Conservation (phyloP, 2,797 vertebrate species). For the Sardinella longiceps region DNA sequence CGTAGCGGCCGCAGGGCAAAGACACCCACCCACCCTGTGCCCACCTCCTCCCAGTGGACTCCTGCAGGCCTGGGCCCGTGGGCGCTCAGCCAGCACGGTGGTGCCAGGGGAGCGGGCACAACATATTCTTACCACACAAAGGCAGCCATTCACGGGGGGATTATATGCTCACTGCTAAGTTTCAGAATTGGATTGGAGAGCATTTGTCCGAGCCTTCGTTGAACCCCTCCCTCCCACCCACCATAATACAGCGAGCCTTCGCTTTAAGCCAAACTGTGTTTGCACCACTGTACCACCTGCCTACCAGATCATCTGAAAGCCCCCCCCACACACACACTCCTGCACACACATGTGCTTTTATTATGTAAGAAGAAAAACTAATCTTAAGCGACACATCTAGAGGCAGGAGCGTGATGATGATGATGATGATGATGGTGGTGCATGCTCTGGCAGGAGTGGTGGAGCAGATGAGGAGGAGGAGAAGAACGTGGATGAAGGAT, state of each 20-base stretch:
- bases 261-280: background rate
- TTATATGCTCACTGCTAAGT: slow-evolving; percentile 47
- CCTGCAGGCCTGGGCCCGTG: background rate
- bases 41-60: background rate
- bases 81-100: background rate
- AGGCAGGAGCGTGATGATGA: background rate
- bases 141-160: background rate
- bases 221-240: background rate
- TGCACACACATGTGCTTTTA: background rate
- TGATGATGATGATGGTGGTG: background rate
- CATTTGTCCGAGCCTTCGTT: slow-evolving; percentile 41
- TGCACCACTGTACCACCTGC: background rate
- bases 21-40: background rate
- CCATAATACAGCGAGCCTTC: background rate
- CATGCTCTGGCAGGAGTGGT: no score
- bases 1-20: background rate
- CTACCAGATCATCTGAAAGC: no score
- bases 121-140: background rate
- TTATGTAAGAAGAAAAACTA: background rate
- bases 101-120: background rate
- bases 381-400: background rate
- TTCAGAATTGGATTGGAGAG: slow-evolving; percentile 48
- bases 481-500: background rate
- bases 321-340: no score
- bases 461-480: background rate